These are phyloP conservation scores for Timandra comae DNA, from an alignment of 2,888 invertebrate genomes.

Conservation along the genomic window DNA sequence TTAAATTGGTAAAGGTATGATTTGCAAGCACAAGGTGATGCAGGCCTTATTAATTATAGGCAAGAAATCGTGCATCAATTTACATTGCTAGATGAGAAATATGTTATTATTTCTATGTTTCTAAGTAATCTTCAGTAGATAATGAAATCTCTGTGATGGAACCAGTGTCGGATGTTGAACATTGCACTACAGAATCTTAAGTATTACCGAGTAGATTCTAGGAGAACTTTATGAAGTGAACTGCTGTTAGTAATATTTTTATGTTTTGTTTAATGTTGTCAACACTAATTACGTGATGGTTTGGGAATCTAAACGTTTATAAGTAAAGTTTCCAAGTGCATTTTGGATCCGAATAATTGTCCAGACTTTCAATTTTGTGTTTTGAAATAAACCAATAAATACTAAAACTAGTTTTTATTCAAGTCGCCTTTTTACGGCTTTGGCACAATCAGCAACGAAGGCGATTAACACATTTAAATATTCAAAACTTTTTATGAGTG, in stretches of 20 bases:
- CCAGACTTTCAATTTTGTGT: conserved; percentile 73
- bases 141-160: conserved; percentile 71
- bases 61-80: conserved; percentile 56
- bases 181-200: conserved; percentile 62
- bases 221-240: conserved; percentile 58
- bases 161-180: conserved; percentile 61
- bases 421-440: too few species aligned
- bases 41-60: conserved; percentile 51
- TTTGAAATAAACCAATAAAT: conserved; percentile 71
- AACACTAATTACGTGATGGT: conserved; percentile 67
- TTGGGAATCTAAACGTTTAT: conserved; percentile 54
- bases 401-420: conserved; percentile 23
- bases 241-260: conserved; percentile 71
- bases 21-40: conserved; percentile 58
- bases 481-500: too few species aligned
- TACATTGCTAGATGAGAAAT: conserved; percentile 62
- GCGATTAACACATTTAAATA: too few species aligned
- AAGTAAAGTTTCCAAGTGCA: conserved; percentile 53
- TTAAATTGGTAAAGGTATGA: conserved; percentile 50
- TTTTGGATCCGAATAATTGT: conserved; percentile 66
- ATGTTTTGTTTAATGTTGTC: conserved; percentile 72
- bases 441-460: too few species aligned
- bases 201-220: conserved; percentile 70
- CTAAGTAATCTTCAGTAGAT: conserved; percentile 62
- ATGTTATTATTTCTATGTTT: conserved; percentile 61